Conservation (phyloP, 2,113 vertebrate species). For the Lampris megalopsis region DNA sequence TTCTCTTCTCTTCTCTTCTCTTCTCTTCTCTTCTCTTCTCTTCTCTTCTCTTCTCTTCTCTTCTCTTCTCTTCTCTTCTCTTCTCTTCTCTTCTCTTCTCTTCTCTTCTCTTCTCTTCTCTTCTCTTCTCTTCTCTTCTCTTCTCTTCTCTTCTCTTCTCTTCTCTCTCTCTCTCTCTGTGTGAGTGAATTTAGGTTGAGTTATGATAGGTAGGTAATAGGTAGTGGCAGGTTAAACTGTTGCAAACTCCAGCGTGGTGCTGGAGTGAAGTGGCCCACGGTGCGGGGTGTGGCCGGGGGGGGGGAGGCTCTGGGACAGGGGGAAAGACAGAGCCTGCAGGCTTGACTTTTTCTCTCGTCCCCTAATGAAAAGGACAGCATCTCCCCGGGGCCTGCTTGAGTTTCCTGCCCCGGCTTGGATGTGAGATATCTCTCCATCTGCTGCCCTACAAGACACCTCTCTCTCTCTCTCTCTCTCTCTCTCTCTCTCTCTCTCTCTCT, state of each 20-base stretch:
- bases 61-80: no score
- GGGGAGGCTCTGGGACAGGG: constrained; percentile 26
- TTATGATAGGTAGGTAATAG: constrained; percentile 72
- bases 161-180: background rate
- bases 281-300: constrained; percentile 9
- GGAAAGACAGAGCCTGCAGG: constrained; percentile 67
- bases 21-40: no score
- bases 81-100: no score
- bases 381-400: constrained; percentile 80
- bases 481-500: constrained; percentile 2
- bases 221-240: constrained; percentile 77
- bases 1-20: background rate
- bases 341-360: constrained; percentile 72
- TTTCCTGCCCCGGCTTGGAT: constrained; percentile 75
- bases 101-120: no score
- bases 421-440: constrained; percentile 83
- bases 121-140: no score
- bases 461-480: constrained; percentile 32
- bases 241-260: constrained; percentile 76
- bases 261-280: constrained; percentile 61
- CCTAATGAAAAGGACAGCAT: constrained; percentile 75
- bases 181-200: background rate
- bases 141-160: no score
- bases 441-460: constrained; percentile 64
- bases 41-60: no score